Evolutionary conservation across 2,797 vertebrate species (phyloP).

Genomic region (Huso huso): DNA sequence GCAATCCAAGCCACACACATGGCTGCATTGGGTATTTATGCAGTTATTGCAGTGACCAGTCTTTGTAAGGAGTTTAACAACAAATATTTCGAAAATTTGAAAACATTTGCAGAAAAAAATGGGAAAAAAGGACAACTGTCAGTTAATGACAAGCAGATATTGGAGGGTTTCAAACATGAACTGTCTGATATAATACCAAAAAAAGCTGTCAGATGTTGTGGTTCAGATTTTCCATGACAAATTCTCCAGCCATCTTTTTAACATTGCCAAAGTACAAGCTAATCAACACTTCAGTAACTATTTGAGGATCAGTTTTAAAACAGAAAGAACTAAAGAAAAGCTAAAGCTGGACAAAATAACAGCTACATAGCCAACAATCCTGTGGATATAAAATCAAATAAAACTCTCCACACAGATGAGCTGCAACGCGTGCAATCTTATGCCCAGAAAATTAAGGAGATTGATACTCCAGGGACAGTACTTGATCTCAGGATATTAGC

Average conservation of each 20-base stretch:
- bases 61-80: neutral
- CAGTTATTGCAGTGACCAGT: neutral
- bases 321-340: neutral
- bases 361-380: constrained; percentile 10
- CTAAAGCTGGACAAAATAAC: constrained; percentile 8
- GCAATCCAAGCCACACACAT: constrained; percentile 5
- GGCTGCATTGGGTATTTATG: neutral
- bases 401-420: neutral
- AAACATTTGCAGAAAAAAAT: neutral
- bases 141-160: neutral
- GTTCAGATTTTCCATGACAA: constrained; percentile 9
- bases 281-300: neutral
- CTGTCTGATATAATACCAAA: neutral
- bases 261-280: neutral
- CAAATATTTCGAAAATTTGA: neutral
- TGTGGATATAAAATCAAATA: neutral
- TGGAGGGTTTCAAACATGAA: constrained; percentile 9
- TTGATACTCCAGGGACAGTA: neutral
- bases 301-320: constrained; percentile 3
- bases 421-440: neutral
- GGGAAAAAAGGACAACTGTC: constrained; percentile 6
- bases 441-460: constrained; percentile 9
- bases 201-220: neutral
- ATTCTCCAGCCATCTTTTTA: constrained; percentile 14
- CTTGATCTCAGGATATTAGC: constrained; percentile 14